Evolutionary conservation across 2,113 vertebrate genomes (phyloP).

Genomic region (human): GRCh38 chr13:61534501-61535000

Average conservation of each 20-base stretch:
- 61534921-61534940: not conserved
- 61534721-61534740: not conserved
- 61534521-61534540: not conserved
- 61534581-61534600: not conserved
- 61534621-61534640: not conserved
- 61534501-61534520: not conserved
- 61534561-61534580: not conserved
- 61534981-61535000: too few species aligned
- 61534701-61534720: not conserved
- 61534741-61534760: not conserved
- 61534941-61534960: not conserved
- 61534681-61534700: not conserved
- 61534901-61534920: not conserved
- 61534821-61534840: not conserved
- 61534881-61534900: not conserved
- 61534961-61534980: not conserved
- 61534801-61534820: not conserved
- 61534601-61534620: not conserved
- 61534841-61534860: not conserved
- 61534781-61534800: not conserved
- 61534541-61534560: not conserved
- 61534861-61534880: not conserved
- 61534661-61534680: not conserved
- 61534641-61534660: not conserved
- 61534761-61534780: not conserved